A percentile compares a stretch with the other conserved stretches of the same genome.
Evolutionary conservation across 2,888 invertebrate genomes (phyloP).

Genomic region (Autographa pulchrina): DNA sequence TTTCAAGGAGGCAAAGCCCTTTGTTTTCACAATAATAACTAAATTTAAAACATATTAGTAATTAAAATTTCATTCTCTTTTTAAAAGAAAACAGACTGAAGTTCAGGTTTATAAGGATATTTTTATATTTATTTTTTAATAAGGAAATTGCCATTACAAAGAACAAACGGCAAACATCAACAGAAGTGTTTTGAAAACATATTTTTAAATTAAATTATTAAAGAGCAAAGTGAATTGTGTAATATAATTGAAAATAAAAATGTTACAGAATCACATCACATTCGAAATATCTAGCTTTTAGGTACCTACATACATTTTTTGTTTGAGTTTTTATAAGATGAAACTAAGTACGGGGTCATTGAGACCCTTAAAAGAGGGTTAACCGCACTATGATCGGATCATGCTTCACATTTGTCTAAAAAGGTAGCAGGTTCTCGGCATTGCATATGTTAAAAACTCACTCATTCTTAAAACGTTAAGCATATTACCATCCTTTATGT

Average conservation of each 20-base stretch:
- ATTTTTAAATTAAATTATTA: background rate
- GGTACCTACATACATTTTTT: background rate
- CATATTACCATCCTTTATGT: too few species aligned
- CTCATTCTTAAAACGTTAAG: too few species aligned
- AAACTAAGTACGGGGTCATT: background rate
- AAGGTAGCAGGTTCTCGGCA: background rate
- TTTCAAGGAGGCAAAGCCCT: background rate
- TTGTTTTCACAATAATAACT: background rate
- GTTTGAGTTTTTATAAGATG: background rate
- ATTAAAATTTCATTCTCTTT: background rate
- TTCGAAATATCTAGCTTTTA: background rate
- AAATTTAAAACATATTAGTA: background rate
- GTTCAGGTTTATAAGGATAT: slow-evolving; percentile 10
- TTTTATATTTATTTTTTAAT: slow-evolving; percentile 27
- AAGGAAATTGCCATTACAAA: slow-evolving; percentile 15
- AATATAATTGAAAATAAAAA: background rate
- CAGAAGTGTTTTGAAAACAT: slow-evolving; percentile 5
- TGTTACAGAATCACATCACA: background rate
- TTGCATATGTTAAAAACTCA: too few species aligned
- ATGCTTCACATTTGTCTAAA: background rate
- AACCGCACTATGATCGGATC: background rate
- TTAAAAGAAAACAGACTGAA: slow-evolving; percentile 9
- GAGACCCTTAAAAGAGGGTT: background rate
- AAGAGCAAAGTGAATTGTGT: background rate
- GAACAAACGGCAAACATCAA: slow-evolving; percentile 12